Conservation (phyloP, 2,888 invertebrate species). For the Cartodere bifasciata region DNA sequence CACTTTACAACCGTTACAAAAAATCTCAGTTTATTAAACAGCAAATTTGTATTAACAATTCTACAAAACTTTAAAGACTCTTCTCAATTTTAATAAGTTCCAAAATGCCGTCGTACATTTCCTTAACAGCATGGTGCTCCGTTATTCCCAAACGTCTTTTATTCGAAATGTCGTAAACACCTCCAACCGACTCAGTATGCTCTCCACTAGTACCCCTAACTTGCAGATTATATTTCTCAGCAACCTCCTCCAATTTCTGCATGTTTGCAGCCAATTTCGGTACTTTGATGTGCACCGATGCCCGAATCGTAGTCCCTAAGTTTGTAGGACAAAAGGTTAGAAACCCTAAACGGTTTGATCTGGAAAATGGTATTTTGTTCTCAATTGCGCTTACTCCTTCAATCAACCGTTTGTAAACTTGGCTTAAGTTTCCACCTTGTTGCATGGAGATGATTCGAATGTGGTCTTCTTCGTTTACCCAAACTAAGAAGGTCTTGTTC, state of each 20-base stretch:
- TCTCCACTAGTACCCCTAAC: constrained; percentile 47
- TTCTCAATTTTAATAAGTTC: constrained; percentile 47
- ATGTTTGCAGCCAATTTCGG: constrained; percentile 44
- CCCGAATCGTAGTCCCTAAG: constrained; percentile 56
- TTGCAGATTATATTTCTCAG: constrained; percentile 45
- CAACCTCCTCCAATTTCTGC: constrained; percentile 42
- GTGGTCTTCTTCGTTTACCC: constrained; percentile 97
- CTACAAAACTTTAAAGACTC: constrained; percentile 34
- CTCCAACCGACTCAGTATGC: constrained; percentile 46
- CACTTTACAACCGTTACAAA: too few species aligned
- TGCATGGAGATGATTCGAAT: constrained; percentile 95
- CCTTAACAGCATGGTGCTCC: constrained; percentile 47
- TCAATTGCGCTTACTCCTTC: constrained; percentile 40
- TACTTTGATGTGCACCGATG: constrained; percentile 55
- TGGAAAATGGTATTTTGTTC: constrained; percentile 40
- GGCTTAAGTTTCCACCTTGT: constrained; percentile 78
- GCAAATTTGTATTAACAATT: too few species aligned
- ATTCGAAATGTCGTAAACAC: constrained; percentile 53
- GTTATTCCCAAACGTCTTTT: constrained; percentile 52
- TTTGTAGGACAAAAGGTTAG: constrained; percentile 64
- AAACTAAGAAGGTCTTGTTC: constrained; percentile 88
- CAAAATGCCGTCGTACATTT: constrained; percentile 50
- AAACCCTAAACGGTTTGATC: constrained; percentile 49
- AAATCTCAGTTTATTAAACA: too few species aligned
- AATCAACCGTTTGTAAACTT: constrained; percentile 48